Evolutionary conservation across 1,140 invertebrate species (phyloP), one percentile per base, ranked within the genome.

Genomic region (Drosophila pseudoobscura): DNA sequence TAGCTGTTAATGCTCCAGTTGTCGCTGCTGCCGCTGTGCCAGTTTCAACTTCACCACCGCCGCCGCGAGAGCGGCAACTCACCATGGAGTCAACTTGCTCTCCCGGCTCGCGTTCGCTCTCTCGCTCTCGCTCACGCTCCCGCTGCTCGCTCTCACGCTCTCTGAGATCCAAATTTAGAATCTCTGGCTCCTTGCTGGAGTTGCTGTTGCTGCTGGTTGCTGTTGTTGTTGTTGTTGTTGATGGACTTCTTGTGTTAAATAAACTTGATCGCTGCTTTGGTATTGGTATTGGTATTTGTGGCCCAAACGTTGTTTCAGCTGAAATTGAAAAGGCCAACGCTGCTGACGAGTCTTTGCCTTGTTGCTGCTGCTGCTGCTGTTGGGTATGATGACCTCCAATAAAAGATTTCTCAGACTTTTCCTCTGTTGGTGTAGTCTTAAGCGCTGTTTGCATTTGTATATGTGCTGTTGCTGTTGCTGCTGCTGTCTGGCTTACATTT

Each of bases 191-290:
- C 43, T 76, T 78, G 61, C 55, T 50, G 47, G 17, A 20, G 58
- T 71, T 79, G 70, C 31, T 79, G 71, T 17, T 17, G 17, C 17
- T 17, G 17, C 17, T 15, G 15, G 15, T 15, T 15, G 15, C 15
- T 15, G 15, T 15, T 15, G 61, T 54, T 50, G 47, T 7, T 52
- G 51, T 51, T 35, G n/a, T 75, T 68, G 76, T 79, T 72, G 73
- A 80, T 80, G 71, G 73, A 77, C 84, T 88, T 89, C 83, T 73
- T 76, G 68, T 75, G 52, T 73, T 89, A 61, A 83, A 87, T 69
- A 90, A 90, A 71, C 80, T 80, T 80, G 88, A 90, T 90, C 88
- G 83, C 72, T 90, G 88, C 83, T 90, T 90, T 90, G 88, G 88
- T 90, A 90, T 90, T 71, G 52, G 66, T 50, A 69, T 61, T 64